Conservation (phyloP, 2,888 invertebrate genomes). For the Argyresthia goedartella region DNA sequence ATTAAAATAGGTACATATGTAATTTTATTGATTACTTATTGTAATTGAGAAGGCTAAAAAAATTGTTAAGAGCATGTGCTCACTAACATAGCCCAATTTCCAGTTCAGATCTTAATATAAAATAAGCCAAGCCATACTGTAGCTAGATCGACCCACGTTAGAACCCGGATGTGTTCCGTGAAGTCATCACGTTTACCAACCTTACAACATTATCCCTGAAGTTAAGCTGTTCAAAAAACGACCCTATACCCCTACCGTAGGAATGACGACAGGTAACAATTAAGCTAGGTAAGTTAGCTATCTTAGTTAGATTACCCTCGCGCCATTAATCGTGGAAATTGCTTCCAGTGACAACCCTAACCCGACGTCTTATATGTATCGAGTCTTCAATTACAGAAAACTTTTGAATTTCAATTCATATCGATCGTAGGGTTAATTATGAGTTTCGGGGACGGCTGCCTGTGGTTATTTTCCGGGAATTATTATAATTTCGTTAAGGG, state of each 20-base stretch:
- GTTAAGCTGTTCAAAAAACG: too few relatives aligned
- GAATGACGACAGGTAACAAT: too few relatives aligned
- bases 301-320: constrained; percentile 57
- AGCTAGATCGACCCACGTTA: neutral
- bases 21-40: too few relatives aligned
- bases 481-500: too few relatives aligned
- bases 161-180: neutral
- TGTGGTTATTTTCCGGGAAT: neutral
- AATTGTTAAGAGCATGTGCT: too few relatives aligned
- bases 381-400: constrained; percentile 59
- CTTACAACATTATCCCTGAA: too few relatives aligned
- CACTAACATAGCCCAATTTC: too few relatives aligned
- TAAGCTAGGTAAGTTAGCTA: too few relatives aligned
- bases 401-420: constrained; percentile 51
- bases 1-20: too few relatives aligned
- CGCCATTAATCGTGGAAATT: constrained; percentile 64
- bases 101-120: neutral
- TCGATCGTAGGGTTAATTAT: constrained; percentile 5
- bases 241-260: neutral
- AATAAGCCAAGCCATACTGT: neutral
- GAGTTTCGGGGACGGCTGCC: constrained; percentile 1
- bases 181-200: neutral
- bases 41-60: too few relatives aligned
- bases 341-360: constrained; percentile 38
- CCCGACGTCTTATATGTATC: neutral